Evolutionary conservation across 2,888 invertebrate genomes (phyloP).

Genomic region (Caenorhabditis sp.): DNA sequence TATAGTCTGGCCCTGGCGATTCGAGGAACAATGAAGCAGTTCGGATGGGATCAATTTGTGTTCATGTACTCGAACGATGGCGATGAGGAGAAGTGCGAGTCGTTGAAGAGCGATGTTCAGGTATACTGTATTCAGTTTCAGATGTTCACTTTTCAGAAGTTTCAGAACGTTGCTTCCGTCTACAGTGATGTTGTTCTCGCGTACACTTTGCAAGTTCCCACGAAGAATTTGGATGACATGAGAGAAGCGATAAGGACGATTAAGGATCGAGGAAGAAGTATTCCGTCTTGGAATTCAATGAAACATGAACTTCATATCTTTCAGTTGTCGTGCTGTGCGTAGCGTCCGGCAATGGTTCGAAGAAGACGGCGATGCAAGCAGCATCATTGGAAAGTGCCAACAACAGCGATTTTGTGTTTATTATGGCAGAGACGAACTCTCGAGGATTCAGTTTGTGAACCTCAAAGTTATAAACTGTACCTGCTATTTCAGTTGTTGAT

Average conservation of each 20-base stretch:
- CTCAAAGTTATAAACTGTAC: too few relatives aligned
- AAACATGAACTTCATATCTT: conserved; percentile 1
- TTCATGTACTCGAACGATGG: conserved; percentile 70
- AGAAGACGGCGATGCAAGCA: conserved; percentile 65
- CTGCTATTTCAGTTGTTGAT: conserved; percentile 58
- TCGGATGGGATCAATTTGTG: conserved; percentile 74
- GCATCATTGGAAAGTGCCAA: conserved; percentile 57
- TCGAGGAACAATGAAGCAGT: conserved; percentile 64
- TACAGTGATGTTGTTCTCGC: conserved; percentile 38
- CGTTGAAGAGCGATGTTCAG: conserved; percentile 63
- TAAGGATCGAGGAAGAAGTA: conserved; percentile 46
- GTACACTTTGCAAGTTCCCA: conserved; percentile 36
- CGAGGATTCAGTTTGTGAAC: conserved; percentile 51
- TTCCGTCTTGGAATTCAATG: background rate
- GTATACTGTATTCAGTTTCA: conserved; percentile 19
- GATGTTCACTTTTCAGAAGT: background rate
- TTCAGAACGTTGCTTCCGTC: conserved; percentile 36
- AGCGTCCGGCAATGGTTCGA: conserved; percentile 50
- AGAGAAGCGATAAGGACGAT: conserved; percentile 31
- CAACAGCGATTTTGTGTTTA: conserved; percentile 67
- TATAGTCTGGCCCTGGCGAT: conserved; percentile 64
- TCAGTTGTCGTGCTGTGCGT: conserved; percentile 57
- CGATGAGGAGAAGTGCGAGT: conserved; percentile 64
- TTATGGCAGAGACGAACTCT: conserved; percentile 65
- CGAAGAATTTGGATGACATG: conserved; percentile 20